phyloP scores from a whole-genome alignment of 2,888 invertebrate genomes.

The Drosophila kanekoi region DNA sequence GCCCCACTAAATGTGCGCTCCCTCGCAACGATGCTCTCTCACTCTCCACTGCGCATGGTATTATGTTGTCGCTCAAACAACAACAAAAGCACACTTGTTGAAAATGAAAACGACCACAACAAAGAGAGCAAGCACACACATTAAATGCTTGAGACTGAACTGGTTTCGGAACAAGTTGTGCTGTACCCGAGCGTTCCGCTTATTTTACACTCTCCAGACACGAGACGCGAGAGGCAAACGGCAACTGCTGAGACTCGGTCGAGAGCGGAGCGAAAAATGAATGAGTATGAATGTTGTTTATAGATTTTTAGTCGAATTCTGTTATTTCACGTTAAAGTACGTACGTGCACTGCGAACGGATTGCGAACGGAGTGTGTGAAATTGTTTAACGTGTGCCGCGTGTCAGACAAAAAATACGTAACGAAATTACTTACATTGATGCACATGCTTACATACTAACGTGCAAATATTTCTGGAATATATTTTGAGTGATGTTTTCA shows the following conservation, averaged over 20 bases:
- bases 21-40: constrained; percentile 13
- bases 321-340: constrained; percentile 84
- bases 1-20: constrained; percentile 14
- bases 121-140: constrained; percentile 39
- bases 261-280: constrained; percentile 59
- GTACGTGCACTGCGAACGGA: constrained; percentile 81
- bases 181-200: constrained; percentile 22
- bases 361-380: constrained; percentile 67
- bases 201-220: constrained; percentile 37
- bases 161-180: constrained; percentile 55
- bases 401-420: constrained; percentile 64
- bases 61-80: constrained; percentile 56
- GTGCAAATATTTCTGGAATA: not conserved
- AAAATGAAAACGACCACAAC: constrained; percentile 75
- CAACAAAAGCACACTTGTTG: constrained; percentile 82
- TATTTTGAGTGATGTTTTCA: constrained; percentile 41
- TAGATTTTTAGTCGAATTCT: constrained; percentile 84
- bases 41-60: constrained; percentile 57
- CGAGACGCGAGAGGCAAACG: constrained; percentile 8
- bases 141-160: constrained; percentile 54
- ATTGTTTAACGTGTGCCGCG: constrained; percentile 62
- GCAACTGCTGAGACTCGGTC: constrained; percentile 31
- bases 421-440: constrained; percentile 33
- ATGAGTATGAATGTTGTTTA: constrained; percentile 77
- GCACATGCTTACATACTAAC: not conserved